Evolutionary conservation across 2,113 vertebrate genomes (phyloP).

Genomic region (Ptilonorhynchus violaceus): DNA sequence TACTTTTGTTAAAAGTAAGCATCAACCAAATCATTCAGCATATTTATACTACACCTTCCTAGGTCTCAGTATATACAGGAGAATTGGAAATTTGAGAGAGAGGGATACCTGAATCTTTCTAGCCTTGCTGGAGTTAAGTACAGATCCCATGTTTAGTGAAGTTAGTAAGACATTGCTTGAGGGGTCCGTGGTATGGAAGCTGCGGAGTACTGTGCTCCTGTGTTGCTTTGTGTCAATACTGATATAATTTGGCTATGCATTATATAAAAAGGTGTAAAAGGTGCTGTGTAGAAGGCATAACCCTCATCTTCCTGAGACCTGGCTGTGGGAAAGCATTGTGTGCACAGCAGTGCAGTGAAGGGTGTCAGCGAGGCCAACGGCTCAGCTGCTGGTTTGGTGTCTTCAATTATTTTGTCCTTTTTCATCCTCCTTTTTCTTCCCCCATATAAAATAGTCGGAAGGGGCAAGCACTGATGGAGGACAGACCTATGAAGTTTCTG

Average conservation of each 20-base stretch:
- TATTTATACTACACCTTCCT: background rate
- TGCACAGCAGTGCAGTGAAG: accelerated
- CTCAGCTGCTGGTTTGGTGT: background rate
- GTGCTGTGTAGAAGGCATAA: accelerated
- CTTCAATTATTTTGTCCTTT: background rate
- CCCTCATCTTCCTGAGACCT: background rate
- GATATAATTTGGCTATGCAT: accelerated
- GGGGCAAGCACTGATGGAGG: background rate
- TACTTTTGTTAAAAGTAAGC: background rate
- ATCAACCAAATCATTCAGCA: background rate
- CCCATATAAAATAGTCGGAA: background rate
- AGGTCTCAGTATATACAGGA: background rate
- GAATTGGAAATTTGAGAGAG: background rate
- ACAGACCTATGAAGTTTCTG: background rate
- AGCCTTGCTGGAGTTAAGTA: background rate
- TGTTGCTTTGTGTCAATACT: background rate
- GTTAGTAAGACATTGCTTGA: background rate
- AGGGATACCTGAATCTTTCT: background rate
- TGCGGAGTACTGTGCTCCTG: background rate
- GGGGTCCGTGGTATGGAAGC: background rate
- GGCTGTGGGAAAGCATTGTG: background rate
- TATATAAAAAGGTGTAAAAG: background rate
- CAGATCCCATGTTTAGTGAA: background rate
- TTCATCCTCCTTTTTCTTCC: background rate
- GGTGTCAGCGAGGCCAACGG: accelerated